These are phyloP conservation scores for Lithophane ornitopus DNA, from an alignment of 2,888 invertebrate genomes.

Conservation along the genomic window DNA sequence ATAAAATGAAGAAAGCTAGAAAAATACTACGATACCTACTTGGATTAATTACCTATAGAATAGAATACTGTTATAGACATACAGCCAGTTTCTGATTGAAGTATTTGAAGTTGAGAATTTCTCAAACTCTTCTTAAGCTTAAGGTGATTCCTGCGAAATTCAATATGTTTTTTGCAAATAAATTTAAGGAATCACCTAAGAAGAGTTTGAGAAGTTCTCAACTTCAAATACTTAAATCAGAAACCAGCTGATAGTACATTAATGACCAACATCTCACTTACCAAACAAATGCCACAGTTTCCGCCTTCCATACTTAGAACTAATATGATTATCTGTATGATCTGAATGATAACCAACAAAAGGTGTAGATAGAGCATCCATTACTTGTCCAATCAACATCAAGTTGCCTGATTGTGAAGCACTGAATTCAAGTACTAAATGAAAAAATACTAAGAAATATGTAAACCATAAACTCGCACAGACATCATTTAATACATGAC, in stretches of 20 bases:
- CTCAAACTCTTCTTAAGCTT: too few species aligned
- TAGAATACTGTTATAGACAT: too few species aligned
- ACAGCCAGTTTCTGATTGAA: too few species aligned
- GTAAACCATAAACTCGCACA: conserved; percentile 99
- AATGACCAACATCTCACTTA: conserved; percentile 80
- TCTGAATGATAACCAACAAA: conserved; percentile 97
- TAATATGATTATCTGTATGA: conserved; percentile 91
- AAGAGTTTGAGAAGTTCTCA: too few species aligned
- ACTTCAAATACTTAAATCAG: too few species aligned
- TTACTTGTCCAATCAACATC: conserved; percentile 95
- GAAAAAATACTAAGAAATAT: conserved; percentile 96
- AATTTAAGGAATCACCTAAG: too few species aligned
- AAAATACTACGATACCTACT: too few species aligned
- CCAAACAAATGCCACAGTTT: conserved; percentile 98
- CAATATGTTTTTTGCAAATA: too few species aligned
- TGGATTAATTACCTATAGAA: neutral
- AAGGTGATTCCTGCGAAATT: too few species aligned
- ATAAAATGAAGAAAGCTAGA: neutral
- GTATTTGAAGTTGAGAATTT: too few species aligned
- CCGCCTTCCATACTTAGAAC: conserved; percentile 94
- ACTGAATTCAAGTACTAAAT: conserved; percentile 90
- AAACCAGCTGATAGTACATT: neutral
- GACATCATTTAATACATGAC: conserved; percentile 97
- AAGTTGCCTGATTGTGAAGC: conserved; percentile 91
- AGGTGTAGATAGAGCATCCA: conserved; percentile 96